Evolutionary conservation across 1,140 invertebrate genomes (phyloP).

Genomic region (Berghia stephanieae): DNA sequence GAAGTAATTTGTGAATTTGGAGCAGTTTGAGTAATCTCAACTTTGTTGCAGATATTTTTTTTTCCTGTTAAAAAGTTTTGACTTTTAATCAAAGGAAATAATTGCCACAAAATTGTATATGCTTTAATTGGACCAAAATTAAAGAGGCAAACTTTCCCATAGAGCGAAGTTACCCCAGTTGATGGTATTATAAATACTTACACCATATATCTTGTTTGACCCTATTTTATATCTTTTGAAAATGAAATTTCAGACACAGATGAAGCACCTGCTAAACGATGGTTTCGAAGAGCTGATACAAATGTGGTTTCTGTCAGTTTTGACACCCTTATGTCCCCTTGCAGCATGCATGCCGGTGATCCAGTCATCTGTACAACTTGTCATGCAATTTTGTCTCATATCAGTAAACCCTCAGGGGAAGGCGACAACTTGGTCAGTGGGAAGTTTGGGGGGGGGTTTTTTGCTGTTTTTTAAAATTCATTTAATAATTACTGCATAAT

Average conservation of each 20-base stretch:
- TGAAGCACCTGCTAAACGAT: constrained; percentile 18
- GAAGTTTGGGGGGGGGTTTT: background rate
- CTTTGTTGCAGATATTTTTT: too few species aligned
- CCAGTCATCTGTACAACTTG: constrained; percentile 52
- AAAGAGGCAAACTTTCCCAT: background rate
- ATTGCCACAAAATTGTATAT: too few species aligned
- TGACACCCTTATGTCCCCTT: constrained; percentile 51
- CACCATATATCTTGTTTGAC: background rate
- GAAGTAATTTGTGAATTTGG: too few species aligned
- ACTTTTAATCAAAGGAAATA: too few species aligned
- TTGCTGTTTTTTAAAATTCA: background rate
- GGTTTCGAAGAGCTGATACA: constrained; percentile 57
- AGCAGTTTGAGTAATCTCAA: too few species aligned
- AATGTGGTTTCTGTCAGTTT: constrained; percentile 62
- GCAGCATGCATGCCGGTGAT: constrained; percentile 64
- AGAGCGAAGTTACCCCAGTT: background rate
- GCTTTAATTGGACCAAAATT: too few species aligned
- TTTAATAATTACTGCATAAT: too few species aligned
- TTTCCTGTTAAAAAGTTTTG: too few species aligned
- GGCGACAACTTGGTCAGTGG: constrained; percentile 38
- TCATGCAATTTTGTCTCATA: constrained; percentile 55
- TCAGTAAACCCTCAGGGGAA: constrained; percentile 46
- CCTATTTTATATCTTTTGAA: background rate
- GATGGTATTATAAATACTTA: background rate
- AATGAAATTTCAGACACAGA: background rate